A percentile compares a stretch with the other conserved stretches of the same genome.
Evolutionary conservation across 2,797 vertebrate species (phyloP).

Genomic region (Dromococcyx pavoninus): DNA sequence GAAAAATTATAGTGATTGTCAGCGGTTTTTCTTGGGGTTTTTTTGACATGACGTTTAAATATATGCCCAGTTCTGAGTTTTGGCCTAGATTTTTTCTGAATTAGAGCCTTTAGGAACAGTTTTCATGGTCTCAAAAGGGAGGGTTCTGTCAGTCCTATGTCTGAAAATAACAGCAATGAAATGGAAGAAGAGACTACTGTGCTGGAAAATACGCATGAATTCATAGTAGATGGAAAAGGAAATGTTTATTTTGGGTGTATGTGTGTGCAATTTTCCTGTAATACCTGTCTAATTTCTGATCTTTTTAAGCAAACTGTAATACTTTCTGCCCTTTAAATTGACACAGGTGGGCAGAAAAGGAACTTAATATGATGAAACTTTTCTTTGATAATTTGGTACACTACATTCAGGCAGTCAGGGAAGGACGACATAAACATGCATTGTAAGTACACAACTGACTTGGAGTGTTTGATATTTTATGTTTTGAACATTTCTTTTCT

Average conservation of each 20-base stretch:
- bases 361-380: conserved; percentile 98
- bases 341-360: conserved; percentile 97
- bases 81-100: background rate
- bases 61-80: background rate
- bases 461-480: background rate
- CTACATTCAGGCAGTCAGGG: conserved; percentile 94
- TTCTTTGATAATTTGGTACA: conserved; percentile 98
- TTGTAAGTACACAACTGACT: conserved; percentile 82
- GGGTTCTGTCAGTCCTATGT: background rate
- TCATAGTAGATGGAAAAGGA: background rate
- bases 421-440: conserved; percentile 91
- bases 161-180: background rate
- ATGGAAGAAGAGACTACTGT: background rate
- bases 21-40: background rate
- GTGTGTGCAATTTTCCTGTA: background rate
- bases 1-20: background rate
- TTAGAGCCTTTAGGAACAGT: background rate
- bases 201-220: background rate
- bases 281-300: background rate
- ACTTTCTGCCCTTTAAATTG: conserved; percentile 43
- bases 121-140: background rate
- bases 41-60: background rate
- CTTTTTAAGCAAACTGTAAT: background rate
- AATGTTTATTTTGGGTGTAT: background rate
- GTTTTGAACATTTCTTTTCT: background rate